Evolutionary conservation across 2,113 vertebrate species (phyloP), one percentile per base, ranked within the genome.

Genomic region (Taurulus bubalis): DNA sequence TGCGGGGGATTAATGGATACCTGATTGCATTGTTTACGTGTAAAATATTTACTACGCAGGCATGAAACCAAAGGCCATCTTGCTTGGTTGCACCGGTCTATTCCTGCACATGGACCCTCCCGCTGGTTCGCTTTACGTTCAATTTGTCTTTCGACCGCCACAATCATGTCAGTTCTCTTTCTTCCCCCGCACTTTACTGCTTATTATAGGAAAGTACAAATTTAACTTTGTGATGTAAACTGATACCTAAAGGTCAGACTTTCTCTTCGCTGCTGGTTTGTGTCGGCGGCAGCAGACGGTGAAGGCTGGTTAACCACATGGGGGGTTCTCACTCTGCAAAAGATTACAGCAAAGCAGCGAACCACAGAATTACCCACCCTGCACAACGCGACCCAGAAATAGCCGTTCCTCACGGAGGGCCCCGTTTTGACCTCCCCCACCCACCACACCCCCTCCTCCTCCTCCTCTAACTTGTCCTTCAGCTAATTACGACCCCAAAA

Each of bases 401-500:
- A 82, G 72, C 68, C 47, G 40, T 18, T 68, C 36, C 53, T 42
- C 63, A 32, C 67, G 32, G 20, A 70, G 28, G 60, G 18, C 10
- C 76, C 71, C 40, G 22, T 64, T 82, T 76, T 68, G 64, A 85
- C 65, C 51, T 24, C 14, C 49, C 53, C 49, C 79, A 38, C 87
- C 79, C 58, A 32, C 58, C 73, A 72, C 71, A 42, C 66, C 32
- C 56, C 42, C 51, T 66, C 36, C 51, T 22, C 24, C 71, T 51
- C 26, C 66, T 53, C 24, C 24, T 77, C 30, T 8, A 56, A 45
- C 69, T n/a, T 38, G 45, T 77, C 69, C 84, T 76, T 76, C 66
- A 76, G 49, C 78, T 84, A 78, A 88, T 90, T 81, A 81, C 79
- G 87, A 84, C 34, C 68, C n/a, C 0, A 47, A 65, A 51, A 68